Percentiles rank a stretch among this genome's conserved stretches.
These are phyloP conservation scores for Bufo gargarizans DNA, from an alignment of 2,113 vertebrate genomes.

Conservation along the genomic window DNA sequence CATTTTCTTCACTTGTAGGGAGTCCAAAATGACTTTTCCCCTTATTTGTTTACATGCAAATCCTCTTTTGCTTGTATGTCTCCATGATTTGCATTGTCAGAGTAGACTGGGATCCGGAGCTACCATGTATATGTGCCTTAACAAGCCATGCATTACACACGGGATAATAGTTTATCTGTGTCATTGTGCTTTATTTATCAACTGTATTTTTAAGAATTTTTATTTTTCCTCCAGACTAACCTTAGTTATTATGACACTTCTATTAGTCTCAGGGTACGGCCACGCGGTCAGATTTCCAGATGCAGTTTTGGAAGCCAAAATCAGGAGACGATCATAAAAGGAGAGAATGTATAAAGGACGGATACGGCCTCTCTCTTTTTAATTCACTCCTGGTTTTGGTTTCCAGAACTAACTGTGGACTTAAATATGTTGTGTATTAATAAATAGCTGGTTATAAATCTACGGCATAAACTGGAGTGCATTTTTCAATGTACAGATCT, in stretches of 20 bases:
- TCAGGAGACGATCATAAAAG: no score
- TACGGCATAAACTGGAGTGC: no score
- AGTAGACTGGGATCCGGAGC: conserved; percentile 38
- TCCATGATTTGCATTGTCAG: conserved; percentile 57
- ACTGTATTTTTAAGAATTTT: neutral
- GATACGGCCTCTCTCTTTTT: no score
- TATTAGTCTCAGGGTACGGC: no score
- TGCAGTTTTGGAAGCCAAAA: no score
- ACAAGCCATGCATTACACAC: conserved; percentile 1
- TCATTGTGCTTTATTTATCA: neutral
- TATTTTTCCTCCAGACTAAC: neutral
- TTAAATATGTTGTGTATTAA: no score
- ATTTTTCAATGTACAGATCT: no score
- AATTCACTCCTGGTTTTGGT: no score
- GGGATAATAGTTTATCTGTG: neutral
- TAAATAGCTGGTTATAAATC: no score
- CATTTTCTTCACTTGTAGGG: conserved; percentile 45
- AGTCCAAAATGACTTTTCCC: conserved; percentile 56
- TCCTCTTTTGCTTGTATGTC: conserved; percentile 51
- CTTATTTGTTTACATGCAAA: conserved; percentile 59
- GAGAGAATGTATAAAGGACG: no score
- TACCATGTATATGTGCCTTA: conserved; percentile 22
- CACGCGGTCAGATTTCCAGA: no score
- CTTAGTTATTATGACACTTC: neutral
- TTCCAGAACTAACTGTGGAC: no score